Base-by-base conservation (phyloP, 2,888 invertebrate genomes). In the Troilus luridus region DNA sequence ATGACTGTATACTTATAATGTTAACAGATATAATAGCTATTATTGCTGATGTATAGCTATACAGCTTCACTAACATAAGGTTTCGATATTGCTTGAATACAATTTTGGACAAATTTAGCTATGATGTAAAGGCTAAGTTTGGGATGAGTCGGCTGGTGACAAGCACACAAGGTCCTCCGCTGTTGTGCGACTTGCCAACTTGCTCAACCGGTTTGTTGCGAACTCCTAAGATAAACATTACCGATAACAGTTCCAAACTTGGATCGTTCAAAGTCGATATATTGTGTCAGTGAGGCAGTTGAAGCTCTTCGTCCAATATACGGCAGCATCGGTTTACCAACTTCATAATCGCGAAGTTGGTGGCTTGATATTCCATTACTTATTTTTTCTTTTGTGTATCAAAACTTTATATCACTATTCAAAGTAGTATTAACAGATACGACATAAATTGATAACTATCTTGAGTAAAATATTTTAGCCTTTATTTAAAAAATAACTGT, bases 191-290 rank as follows among this genome's bases (percentile, higher is more conserved):
- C 85, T 85, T 85, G 85, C 56, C 85, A 85, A 85, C 85, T 85
- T 85, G 56, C 56, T n/a, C 85, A 12, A 54, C 12, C 85, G 85
- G 11, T 85, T 85, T 10, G 85, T 85, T 85, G 85, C 85, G 21
- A 85, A 85, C 85, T 85, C 85, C 85, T 56, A 85, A 85, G 85
- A 85, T 85, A 85, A 85, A 85, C 85, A 85, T 85, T 58, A 85
- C 85, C 85, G 85, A 85, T 85, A 85, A 58, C 85, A 85, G 85
- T 85, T 85, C n/a, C 85, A 85, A 85, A 85, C 85, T 85, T 85
- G n/a, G 56, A 85, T 85, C 85, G 54, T 85, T 85, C 85, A 85
- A 56, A 56, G 85, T 54, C 85, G 85, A 85, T 85, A 85, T 85
- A 85, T 85, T 85, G 85, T 85, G 85, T 58, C 56, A 85, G 85